Evolutionary conservation across 2,888 invertebrate genomes (phyloP).

Genomic region (Tipula unca): DNA sequence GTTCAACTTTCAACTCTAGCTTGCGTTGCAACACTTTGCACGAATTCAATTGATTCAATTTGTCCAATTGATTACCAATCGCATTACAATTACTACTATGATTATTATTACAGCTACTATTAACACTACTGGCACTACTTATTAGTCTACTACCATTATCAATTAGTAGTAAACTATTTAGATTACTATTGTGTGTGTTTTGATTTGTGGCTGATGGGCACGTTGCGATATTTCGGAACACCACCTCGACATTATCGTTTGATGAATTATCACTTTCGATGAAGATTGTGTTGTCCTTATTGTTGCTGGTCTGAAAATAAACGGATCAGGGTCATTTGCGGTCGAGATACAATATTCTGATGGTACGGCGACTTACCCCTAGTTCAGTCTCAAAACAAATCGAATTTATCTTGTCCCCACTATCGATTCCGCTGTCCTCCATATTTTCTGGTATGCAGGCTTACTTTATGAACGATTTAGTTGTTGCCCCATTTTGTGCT

Average conservation of each 20-base stretch:
- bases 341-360: not conserved
- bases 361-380: not conserved
- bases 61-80: slow-evolving; percentile 20
- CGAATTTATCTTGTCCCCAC: slow-evolving; percentile 33
- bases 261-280: slow-evolving; percentile 24
- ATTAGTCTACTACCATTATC: slow-evolving; percentile 30
- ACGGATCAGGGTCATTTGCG: not conserved
- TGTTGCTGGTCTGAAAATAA: not conserved
- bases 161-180: not conserved
- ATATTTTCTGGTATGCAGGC: slow-evolving; percentile 25
- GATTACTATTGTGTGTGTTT: slow-evolving; percentile 3
- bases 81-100: not conserved
- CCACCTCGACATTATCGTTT: slow-evolving; percentile 21
- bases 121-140: slow-evolving; percentile 25
- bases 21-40: slow-evolving; percentile 41
- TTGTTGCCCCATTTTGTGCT: not conserved
- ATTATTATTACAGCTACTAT: slow-evolving; percentile 20
- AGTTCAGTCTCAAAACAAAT: slow-evolving; percentile 20
- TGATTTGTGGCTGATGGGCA: not conserved
- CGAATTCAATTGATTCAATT: slow-evolving; percentile 34
- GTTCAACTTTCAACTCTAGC: slow-evolving; percentile 41
- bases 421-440: slow-evolving; percentile 41
- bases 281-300: not conserved
- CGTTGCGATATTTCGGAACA: not conserved
- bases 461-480: not conserved